Percentiles rank a stretch among this genome's conserved stretches.
Conservation (phyloP, 2,888 invertebrate genomes). For the Desoria tigrina region DNA sequence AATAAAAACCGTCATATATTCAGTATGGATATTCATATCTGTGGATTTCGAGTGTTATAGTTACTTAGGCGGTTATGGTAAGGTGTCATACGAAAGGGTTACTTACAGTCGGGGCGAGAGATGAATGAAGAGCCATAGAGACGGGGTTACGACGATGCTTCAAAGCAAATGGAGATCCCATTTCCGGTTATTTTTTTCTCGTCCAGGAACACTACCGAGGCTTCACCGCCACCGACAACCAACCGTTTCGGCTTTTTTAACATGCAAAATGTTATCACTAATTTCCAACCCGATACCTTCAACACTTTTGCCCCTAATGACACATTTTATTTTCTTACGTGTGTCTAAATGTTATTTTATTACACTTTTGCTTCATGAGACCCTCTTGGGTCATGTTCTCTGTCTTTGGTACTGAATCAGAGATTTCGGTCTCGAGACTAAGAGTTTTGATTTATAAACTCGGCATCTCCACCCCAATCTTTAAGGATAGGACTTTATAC, state of each 20-base stretch:
- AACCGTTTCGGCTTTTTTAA: slow-evolving; percentile 15
- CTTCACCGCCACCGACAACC: background rate
- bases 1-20: background rate
- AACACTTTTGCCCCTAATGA: slow-evolving; percentile 19
- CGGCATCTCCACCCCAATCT: no score
- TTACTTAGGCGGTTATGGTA: background rate
- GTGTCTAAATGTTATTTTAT: slow-evolving; percentile 7
- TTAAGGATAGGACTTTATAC: no score
- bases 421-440: no score
- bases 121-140: slow-evolving; percentile 48
- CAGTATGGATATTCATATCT: background rate
- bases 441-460: no score
- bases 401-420: no score
- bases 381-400: no score
- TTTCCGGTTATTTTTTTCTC: slow-evolving; percentile 42
- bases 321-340: slow-evolving; percentile 7
- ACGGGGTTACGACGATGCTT: slow-evolving; percentile 47
- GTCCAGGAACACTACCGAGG: slow-evolving; percentile 1
- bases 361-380: background rate
- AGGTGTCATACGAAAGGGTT: slow-evolving; percentile 9
- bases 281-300: slow-evolving; percentile 6
- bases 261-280: slow-evolving; percentile 16
- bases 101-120: slow-evolving; percentile 45
- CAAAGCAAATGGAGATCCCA: slow-evolving; percentile 51
- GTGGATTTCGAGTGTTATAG: background rate